These are phyloP conservation scores for Halcyon chelicuti DNA, from an alignment of 2,797 vertebrate genomes.

Conservation along the genomic window DNA sequence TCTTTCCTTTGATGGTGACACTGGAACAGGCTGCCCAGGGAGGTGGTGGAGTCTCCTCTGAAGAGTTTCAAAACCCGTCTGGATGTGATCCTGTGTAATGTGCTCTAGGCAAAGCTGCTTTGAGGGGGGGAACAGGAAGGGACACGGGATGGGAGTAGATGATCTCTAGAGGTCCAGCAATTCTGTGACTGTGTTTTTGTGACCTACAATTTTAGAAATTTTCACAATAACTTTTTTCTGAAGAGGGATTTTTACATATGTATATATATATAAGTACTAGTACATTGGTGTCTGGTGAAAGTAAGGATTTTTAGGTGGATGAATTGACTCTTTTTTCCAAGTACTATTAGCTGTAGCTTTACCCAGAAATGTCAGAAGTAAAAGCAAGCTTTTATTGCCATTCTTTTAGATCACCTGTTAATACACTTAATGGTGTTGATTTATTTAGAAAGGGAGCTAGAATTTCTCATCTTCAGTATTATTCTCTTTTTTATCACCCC, in stretches of 20 bases:
- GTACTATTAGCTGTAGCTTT: not conserved
- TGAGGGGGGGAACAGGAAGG: no score
- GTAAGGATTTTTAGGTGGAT: not conserved
- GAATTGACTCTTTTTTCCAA: not conserved
- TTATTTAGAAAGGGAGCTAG: not conserved
- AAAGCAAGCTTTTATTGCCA: not conserved
- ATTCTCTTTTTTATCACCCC: not conserved
- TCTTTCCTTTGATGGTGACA: no score
- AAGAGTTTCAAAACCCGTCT: no score
- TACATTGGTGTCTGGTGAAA: not conserved
- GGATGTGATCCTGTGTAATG: no score
- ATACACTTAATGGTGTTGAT: not conserved
- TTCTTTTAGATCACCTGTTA: not conserved
- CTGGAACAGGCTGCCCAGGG: no score
- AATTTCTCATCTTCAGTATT: not conserved
- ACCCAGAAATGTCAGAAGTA: not conserved
- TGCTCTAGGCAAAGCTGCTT: no score
- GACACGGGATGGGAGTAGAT: no score
- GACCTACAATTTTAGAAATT: not conserved
- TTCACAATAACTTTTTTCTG: not conserved
- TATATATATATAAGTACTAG: not conserved
- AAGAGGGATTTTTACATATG: not conserved
- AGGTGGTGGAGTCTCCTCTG: no score
- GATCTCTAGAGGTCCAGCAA: no score
- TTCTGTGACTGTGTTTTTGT: no score